Evolutionary conservation across 2,797 vertebrate genomes (phyloP).

Genomic region (Coregonus suidteri): DNA sequence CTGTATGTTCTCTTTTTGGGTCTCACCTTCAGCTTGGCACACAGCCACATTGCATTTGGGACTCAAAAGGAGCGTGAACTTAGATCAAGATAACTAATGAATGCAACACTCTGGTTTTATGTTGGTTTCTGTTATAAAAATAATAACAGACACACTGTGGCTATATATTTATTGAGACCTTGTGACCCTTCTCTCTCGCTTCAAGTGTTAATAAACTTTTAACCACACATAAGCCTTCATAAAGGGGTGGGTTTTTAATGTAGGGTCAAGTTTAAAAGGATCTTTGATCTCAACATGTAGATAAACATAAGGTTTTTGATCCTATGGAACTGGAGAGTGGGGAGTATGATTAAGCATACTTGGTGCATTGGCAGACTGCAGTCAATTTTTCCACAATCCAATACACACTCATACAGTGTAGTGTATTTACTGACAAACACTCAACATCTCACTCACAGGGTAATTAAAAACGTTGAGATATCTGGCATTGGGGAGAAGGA

Average conservation of each 20-base stretch:
- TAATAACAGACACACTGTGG: background rate
- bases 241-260: slow-evolving; percentile 40
- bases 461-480: background rate
- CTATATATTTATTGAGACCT: background rate
- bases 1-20: slow-evolving; percentile 48
- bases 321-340: slow-evolving; percentile 44
- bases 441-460: slow-evolving; percentile 11
- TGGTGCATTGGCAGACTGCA: slow-evolving; percentile 7
- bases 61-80: slow-evolving; percentile 50
- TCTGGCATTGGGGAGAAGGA: slow-evolving; percentile 32
- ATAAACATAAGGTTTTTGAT: slow-evolving; percentile 37
- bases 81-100: background rate
- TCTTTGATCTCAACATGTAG: slow-evolving; percentile 62
- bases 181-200: background rate
- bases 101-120: too few relatives aligned
- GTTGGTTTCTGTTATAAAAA: background rate
- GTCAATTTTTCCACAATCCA: slow-evolving; percentile 9
- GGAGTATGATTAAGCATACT: slow-evolving; percentile 39
- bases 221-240: slow-evolving; percentile 13
- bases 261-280: slow-evolving; percentile 49
- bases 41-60: slow-evolving; percentile 52
- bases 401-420: slow-evolving; percentile 11
- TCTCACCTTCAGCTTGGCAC: slow-evolving; percentile 60
- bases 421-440: slow-evolving; percentile 17
- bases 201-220: background rate